phyloP scores from a whole-genome alignment of 2,113 vertebrate genomes.

The Toxotes chatareus region DNA sequence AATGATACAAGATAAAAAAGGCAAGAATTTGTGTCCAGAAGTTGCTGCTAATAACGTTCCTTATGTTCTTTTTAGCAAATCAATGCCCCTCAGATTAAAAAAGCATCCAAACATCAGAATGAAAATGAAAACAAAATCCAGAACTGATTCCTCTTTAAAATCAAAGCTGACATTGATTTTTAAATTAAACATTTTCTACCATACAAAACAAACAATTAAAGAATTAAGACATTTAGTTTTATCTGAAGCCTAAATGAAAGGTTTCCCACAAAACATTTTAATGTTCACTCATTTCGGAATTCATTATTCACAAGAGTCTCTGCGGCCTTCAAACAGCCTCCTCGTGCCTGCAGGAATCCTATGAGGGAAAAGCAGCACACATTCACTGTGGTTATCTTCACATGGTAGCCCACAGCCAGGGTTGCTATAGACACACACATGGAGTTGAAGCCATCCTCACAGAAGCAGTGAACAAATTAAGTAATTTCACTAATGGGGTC shows the following conservation, averaged over 20 bases:
- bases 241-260: background rate
- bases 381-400: conserved; percentile 22
- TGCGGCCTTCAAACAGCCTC: conserved; percentile 48
- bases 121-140: background rate
- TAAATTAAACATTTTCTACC: background rate
- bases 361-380: conserved; percentile 54
- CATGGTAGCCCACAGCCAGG: conserved; percentile 37
- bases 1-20: conserved; percentile 10
- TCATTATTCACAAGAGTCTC: conserved; percentile 37
- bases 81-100: background rate
- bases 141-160: background rate
- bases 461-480: conserved; percentile 53
- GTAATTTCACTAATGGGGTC: conserved; percentile 41
- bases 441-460: conserved; percentile 41
- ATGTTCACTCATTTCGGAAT: conserved; percentile 80
- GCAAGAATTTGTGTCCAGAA: background rate
- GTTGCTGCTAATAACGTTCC: background rate
- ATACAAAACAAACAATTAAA: background rate
- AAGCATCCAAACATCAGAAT: conserved; percentile 11
- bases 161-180: background rate
- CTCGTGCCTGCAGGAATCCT: conserved; percentile 71
- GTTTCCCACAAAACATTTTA: conserved; percentile 74
- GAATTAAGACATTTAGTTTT: background rate
- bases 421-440: conserved; percentile 39
- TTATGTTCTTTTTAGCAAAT: background rate